Evolutionary conservation across 2,888 invertebrate genomes (phyloP).

Genomic region (Fragum sueziense): DNA sequence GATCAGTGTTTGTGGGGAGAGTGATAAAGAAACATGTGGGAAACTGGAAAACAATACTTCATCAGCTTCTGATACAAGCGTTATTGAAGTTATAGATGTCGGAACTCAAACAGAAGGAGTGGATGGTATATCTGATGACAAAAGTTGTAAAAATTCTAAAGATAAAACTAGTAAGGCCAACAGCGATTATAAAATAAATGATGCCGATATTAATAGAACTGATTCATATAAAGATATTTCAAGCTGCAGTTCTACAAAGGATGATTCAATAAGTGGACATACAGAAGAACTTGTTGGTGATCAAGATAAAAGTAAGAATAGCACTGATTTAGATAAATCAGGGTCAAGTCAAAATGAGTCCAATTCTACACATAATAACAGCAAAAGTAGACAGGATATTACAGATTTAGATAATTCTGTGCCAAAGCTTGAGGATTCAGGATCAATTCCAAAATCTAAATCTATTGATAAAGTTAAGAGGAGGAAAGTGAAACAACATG

Average conservation of each 20-base stretch:
- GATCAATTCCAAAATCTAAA: no score
- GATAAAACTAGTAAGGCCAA: no score
- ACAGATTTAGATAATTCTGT: background rate
- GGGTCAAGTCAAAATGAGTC: background rate
- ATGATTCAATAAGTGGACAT: background rate
- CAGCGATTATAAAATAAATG: no score
- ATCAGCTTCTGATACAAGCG: constrained; percentile 28
- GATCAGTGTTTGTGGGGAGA: background rate
- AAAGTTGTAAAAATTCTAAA: no score
- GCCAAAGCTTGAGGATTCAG: background rate
- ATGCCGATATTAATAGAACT: no score
- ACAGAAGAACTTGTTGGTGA: no score
- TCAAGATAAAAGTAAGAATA: no score
- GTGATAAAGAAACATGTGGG: background rate
- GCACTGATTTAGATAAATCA: no score
- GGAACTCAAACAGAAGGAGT: constrained; percentile 42
- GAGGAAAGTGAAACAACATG: no score
- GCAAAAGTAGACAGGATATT: background rate
- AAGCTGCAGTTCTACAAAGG: background rate
- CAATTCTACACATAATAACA: background rate
- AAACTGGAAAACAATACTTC: background rate
- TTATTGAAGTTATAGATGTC: constrained; percentile 50
- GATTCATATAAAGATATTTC: background rate
- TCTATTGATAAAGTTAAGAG: no score
- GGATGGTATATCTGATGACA: background rate